Evolutionary conservation across 2,797 vertebrate species (phyloP), one percentile per base, ranked within the genome.

Genomic region (Champsocephalus gunnari): DNA sequence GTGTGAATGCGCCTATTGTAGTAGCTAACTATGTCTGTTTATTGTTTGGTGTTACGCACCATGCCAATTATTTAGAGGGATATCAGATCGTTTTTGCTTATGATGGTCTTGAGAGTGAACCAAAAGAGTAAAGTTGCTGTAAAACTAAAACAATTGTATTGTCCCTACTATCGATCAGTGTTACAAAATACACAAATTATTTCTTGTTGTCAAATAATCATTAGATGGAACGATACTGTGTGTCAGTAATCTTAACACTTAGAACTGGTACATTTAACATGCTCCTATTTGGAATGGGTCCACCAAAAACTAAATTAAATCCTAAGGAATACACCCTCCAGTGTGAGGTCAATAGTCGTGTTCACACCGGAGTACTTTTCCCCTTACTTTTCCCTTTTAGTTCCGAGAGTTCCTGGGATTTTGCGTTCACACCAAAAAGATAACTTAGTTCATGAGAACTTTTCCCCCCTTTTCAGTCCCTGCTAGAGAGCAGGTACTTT

Each of bases 161-260:
- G 54, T 65, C 44, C 32, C 9, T 19, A 38, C 16, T 28, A 13
- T 5, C 0, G 2, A 19, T 16, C 12, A 16, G 14, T 59, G n/a
- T 34, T 34, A 45, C 24, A 54, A 59, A 34, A 34, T 17, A 53
- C n/a, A 32, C 6, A 43, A 19, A 43, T 55, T 34, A 70, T 57
- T 12, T 48, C 48, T 19, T 59, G 12, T 66, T 67, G 28, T 38
- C 38, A 1, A 38, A 49, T 21, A 32, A 38, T 53, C 32, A 47
- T 6, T 11, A 38, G 14, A 17, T 16, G 19, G 50, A 66, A 61
- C 49, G 56, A 12, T 19, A 53, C 12, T 2, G 49, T 8, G 12
- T 49, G n/a, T 32, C 48, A 24, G 12, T 60, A 58, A 83, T 84
- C 53, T 32, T 38, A 57, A 75, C 28, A 68, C 74, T 68, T 68